Conservation (phyloP, 2,888 invertebrate genomes). For the Pyrochroa serraticornis region DNA sequence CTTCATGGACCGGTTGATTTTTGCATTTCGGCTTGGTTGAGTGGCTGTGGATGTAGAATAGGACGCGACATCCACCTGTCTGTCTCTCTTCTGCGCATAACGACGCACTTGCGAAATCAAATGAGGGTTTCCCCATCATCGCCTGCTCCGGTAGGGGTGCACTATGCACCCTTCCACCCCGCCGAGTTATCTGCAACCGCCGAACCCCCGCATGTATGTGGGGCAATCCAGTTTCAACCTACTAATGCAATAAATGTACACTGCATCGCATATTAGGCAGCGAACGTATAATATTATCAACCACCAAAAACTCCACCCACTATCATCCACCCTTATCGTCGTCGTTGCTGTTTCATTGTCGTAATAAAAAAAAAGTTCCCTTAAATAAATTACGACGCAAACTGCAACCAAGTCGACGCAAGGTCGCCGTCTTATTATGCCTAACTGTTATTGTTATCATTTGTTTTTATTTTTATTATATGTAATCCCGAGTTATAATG, state of each 20-base stretch:
- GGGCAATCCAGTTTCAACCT: constrained; percentile 46
- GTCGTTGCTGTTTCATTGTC: constrained; percentile 3
- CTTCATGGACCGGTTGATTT: too few relatives aligned
- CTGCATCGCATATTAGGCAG: constrained; percentile 52
- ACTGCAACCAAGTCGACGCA: constrained; percentile 13
- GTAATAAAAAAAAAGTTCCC: constrained; percentile 23
- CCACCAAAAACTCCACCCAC: background rate
- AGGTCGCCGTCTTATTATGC: constrained; percentile 47
- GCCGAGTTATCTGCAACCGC: constrained; percentile 43
- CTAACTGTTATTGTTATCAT: constrained; percentile 55
- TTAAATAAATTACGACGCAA: constrained; percentile 18
- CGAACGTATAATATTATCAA: constrained; percentile 43
- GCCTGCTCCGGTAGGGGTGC: constrained; percentile 26
- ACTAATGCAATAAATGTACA: constrained; percentile 53
- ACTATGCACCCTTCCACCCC: constrained; percentile 31
- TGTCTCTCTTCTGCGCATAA: background rate
- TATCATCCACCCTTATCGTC: constrained; percentile 4
- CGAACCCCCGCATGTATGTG: constrained; percentile 40
- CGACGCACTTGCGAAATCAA: constrained; percentile 21
- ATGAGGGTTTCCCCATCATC: constrained; percentile 36
- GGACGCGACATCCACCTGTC: background rate
- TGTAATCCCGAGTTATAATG: constrained; percentile 56
- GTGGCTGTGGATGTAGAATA: too few relatives aligned
- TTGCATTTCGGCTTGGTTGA: too few relatives aligned
- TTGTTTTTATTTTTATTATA: constrained; percentile 57